Base-by-base conservation (phyloP, 2,113 vertebrate species). In the Ochotona curzoniae region DNA sequence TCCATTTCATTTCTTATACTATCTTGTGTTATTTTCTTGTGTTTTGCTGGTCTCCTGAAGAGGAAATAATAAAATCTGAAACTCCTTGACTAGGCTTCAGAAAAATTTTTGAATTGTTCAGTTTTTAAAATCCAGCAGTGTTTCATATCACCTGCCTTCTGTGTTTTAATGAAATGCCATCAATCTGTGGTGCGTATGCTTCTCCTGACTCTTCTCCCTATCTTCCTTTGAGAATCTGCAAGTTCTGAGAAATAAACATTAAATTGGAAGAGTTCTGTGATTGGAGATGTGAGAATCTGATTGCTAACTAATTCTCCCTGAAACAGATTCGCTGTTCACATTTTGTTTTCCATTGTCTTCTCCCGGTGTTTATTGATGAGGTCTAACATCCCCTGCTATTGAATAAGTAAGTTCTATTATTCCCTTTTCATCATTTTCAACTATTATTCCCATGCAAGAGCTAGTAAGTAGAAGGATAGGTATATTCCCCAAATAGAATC, bases 401-500 rank as follows among this genome's bases (percentile, higher is more conserved):
- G 93, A 95, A 57, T 47, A 83, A 91, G 14, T 89, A 93, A 92
- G 94, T 73, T 80, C 17, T 73, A n/a, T 84, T 89, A 13, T 82
- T 96, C 94, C 67, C 86, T 93, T 93, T 87, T 92, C 78, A 93
- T 70, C 82, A 25, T 93, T 92, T 92, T 35, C 47, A 70, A 94
- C 78, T 88, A 94, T 11, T 94, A 35, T n/a, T 95, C 64, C 73
- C 87, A 28, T 79, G 1, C 15, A 91, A 73, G 60, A 69, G 92
- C 91, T 93, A 82, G 73, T 83, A 82, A 94, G 4, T 80, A 82
- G 91, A 86, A 85, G 96, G 83, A 89, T 95, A 88, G 95, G 35
- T 88, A 69, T 94, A 95, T 94, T 74, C 95, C 92, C 86, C 96
- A 81, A 97, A 88, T 85, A 14, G 26, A 64, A 87, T 96, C 79